Evolutionary conservation across 1,140 invertebrate genomes (phyloP), one percentile per base, ranked within the genome.

Genomic region (Drosophila fuyamai): DNA sequence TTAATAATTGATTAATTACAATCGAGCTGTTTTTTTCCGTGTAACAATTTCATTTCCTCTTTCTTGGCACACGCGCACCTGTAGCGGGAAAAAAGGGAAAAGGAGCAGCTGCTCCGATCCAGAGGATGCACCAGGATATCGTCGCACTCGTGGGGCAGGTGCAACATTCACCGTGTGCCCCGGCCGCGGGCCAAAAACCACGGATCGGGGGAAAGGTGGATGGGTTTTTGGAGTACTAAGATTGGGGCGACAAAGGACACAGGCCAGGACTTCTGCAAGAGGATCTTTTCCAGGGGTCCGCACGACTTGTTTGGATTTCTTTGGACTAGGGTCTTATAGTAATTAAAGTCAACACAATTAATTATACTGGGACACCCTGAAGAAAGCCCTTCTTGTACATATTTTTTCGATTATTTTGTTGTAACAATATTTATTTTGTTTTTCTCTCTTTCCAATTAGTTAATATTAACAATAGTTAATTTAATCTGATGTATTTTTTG

Each of bases 131-230:
- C 48, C 62, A 85, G 68, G 82, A 75, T 32, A 51, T 81, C 63
- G 38, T 12, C 14, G 62, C 48, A 38, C 35, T 47, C 48, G n/a
- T 40, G 36, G 56, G 36, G 78, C 83, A 86, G 83, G 83, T 86
- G 83, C 83, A 86, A 86, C 83, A 67, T 82, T 88, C 79, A 86
- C 83, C 83, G 83, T 86, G 88, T 73, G 63, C 46, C 40, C 44
- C 51, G 40, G 58, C 76, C 76, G 76, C 65, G 53, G 53, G 76
- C 71, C 79, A 67, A 44, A 23, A n/a, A 41, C 18, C n/a, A 8
- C 1, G 14, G 14, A 18, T n/a, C 5, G n/a, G 44, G 43, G 12
- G 13, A 16, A 4, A 9, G 16, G 23, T 14, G 41, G 1, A 51
- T 32, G 12, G n/a, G 13, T 8, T 14, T 35, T 14, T 14, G 62